phyloP scores from a whole-genome alignment of 2,888 invertebrate species.

The Drosophila nigricruria region DNA sequence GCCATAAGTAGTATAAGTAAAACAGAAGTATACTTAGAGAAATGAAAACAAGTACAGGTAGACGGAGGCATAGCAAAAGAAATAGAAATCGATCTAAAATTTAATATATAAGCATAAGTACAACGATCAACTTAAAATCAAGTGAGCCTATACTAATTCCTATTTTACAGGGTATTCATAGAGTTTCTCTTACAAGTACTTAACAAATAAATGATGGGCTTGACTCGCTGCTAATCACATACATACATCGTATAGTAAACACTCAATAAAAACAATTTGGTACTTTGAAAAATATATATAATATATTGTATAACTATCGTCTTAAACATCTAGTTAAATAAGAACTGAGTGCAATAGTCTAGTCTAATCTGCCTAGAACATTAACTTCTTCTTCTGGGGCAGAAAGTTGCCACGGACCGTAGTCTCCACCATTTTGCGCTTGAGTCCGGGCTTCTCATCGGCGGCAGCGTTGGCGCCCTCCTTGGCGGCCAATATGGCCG shows the following conservation, averaged over 20 bases:
- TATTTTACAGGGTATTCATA: too few relatives aligned
- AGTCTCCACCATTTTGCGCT: constrained; percentile 89
- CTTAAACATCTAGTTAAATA: constrained; percentile 40
- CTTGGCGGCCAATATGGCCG: constrained; percentile 69
- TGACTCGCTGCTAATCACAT: not conserved
- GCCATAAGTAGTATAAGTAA: not conserved
- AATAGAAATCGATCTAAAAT: too few relatives aligned
- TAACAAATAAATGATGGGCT: too few relatives aligned
- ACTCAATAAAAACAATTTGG: not conserved
- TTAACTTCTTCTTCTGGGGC: constrained; percentile 86
- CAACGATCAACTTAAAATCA: too few relatives aligned
- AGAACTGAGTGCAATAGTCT: constrained; percentile 2
- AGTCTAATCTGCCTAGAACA: constrained; percentile 86
- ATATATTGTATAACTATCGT: not conserved
- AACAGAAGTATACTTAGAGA: not conserved
- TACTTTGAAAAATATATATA: not conserved
- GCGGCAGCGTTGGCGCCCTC: constrained; percentile 48
- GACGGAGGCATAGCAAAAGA: too few relatives aligned
- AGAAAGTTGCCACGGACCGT: constrained; percentile 87
- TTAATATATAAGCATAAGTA: too few relatives aligned
- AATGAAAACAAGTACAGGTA: too few relatives aligned
- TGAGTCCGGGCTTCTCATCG: constrained; percentile 87
- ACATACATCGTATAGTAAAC: too few relatives aligned
- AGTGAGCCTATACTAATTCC: too few relatives aligned
- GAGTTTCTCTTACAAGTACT: too few relatives aligned